Evolutionary conservation across 2,113 vertebrate genomes (phyloP).

Genomic region (Danio rerio): DNA sequence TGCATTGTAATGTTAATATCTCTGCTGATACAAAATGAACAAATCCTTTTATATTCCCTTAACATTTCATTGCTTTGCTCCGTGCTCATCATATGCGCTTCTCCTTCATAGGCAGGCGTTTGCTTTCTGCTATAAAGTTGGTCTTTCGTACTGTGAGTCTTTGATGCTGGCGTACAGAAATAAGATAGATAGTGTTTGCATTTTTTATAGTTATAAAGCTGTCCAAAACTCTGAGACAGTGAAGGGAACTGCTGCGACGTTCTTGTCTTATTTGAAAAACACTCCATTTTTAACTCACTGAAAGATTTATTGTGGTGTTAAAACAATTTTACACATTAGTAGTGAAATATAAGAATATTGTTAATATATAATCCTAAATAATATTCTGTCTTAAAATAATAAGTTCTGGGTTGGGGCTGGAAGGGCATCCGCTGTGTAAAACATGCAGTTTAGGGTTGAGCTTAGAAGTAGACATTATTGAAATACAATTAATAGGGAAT

Average conservation of each 20-base stretch:
- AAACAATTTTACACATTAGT: too few species aligned
- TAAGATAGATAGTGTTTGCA: neutral
- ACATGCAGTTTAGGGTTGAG: too few species aligned
- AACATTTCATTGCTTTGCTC: neutral
- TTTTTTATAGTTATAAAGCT: neutral
- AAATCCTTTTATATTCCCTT: conserved; percentile 29
- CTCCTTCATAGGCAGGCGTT: neutral
- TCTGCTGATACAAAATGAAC: neutral
- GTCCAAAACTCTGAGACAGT: neutral
- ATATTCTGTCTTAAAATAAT: too few species aligned
- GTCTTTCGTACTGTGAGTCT: neutral
- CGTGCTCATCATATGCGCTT: neutral
- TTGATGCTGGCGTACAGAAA: neutral
- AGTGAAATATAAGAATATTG: too few species aligned
- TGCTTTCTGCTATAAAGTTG: conserved; percentile 10
- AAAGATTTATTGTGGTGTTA: too few species aligned
- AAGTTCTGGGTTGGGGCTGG: too few species aligned
- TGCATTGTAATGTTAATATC: conserved; percentile 1
- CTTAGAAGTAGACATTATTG: too few species aligned
- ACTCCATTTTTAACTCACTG: neutral
- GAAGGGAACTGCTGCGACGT: neutral
- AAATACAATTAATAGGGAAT: too few species aligned
- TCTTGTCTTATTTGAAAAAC: neutral
- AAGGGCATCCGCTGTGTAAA: too few species aligned
- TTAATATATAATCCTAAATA: too few species aligned